Conservation (phyloP, 2,797 vertebrate genomes). For the Zalophus californianus region DNA sequence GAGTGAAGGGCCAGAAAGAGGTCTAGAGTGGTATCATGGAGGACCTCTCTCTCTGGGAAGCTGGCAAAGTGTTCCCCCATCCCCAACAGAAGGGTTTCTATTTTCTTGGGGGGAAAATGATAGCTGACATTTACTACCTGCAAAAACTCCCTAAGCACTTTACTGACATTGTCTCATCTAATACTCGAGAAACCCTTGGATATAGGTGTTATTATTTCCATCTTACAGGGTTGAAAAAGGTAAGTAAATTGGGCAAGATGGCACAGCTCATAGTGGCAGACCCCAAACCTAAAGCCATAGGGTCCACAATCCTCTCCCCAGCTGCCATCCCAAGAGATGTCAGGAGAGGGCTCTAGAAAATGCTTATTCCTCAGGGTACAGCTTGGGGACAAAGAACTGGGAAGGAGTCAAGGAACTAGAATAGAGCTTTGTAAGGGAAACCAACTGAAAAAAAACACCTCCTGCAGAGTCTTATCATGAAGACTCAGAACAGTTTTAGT, state of each 20-base stretch:
- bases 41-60: not conserved
- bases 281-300: not conserved
- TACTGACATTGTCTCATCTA: not conserved
- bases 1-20: not conserved
- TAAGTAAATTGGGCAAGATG: not conserved
- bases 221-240: not conserved
- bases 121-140: not conserved
- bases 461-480: not conserved
- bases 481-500: not conserved
- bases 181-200: not conserved
- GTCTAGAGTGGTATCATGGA: too few relatives aligned
- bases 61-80: not conserved
- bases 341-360: not conserved
- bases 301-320: not conserved
- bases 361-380: not conserved
- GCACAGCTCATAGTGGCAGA: not conserved
- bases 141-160: not conserved
- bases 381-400: not conserved
- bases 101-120: not conserved
- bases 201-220: not conserved
- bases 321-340: not conserved
- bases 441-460: not conserved
- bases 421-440: not conserved
- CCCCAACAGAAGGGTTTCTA: not conserved
- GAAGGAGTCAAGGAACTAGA: not conserved